Conservation (phyloP, 2,797 vertebrate species). For the Enteromius fasciolatus region DNA sequence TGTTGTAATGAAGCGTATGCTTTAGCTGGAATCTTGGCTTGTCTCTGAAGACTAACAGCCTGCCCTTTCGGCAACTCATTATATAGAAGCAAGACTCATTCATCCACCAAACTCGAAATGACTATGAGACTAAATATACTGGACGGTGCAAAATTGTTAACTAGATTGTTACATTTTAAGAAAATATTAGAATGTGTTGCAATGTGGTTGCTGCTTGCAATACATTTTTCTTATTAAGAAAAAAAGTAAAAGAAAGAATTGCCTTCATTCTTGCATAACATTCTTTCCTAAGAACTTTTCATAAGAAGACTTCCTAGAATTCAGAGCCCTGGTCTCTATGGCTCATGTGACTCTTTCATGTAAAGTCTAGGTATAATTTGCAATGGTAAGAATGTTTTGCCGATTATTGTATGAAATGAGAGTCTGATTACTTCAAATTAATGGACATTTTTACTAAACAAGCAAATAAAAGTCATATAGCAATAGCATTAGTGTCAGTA, state of each 20-base stretch:
- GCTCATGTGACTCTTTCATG: not conserved
- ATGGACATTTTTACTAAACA: not conserved
- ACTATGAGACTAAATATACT: not conserved
- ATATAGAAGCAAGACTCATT: constrained; percentile 41
- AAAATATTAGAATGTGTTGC: not conserved
- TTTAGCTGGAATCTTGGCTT: constrained; percentile 36
- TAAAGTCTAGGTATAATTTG: not conserved
- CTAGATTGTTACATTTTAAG: not conserved
- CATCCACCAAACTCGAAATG: constrained; percentile 9
- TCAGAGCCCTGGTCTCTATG: not conserved
- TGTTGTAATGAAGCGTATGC: constrained; percentile 51
- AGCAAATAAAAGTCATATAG: too few species aligned
- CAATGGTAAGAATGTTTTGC: not conserved
- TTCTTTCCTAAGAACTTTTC: not conserved
- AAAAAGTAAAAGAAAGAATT: not conserved
- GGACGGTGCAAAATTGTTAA: not conserved
- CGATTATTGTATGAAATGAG: not conserved
- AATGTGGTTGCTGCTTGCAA: not conserved
- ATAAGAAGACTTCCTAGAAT: not conserved
- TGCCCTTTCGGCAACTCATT: constrained; percentile 51
- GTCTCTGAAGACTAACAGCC: constrained; percentile 25
- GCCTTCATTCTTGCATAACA: not conserved
- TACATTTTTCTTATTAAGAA: not conserved
- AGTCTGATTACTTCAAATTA: not conserved
- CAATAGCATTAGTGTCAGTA: too few species aligned